These are phyloP conservation scores for Apodemia duryi DNA, from an alignment of 2,888 invertebrate genomes.

Conservation along the genomic window DNA sequence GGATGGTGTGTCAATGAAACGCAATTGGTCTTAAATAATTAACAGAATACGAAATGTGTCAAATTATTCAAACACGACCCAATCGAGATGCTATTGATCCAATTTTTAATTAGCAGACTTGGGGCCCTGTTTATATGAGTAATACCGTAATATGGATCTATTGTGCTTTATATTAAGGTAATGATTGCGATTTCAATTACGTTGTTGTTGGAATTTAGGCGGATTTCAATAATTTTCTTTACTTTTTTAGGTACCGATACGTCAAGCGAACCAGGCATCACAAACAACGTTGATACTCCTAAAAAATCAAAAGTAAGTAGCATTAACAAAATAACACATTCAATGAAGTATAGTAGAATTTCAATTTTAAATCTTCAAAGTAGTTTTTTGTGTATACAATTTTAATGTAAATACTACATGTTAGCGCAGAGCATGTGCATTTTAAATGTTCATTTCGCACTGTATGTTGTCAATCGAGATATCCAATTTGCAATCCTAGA, in stretches of 20 bases:
- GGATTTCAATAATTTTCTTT: too few species aligned
- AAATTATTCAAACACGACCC: too few species aligned
- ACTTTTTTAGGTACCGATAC: slow-evolving; percentile 64
- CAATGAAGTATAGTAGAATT: slow-evolving; percentile 53
- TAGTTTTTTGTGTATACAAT: slow-evolving; percentile 53
- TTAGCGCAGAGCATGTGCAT: slow-evolving; percentile 53
- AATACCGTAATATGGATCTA: too few species aligned
- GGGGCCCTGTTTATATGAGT: too few species aligned
- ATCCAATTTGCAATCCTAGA: slow-evolving; percentile 24
- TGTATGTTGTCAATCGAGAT: slow-evolving; percentile 33
- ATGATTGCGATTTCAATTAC: too few species aligned
- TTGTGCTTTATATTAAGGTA: too few species aligned
- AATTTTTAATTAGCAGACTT: too few species aligned
- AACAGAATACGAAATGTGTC: too few species aligned
- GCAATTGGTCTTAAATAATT: too few species aligned
- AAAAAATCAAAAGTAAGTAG: slow-evolving; percentile 66
- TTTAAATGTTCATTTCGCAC: slow-evolving; percentile 40
- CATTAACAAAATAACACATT: slow-evolving; percentile 19
- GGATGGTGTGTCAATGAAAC: too few species aligned
- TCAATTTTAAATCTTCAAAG: slow-evolving; percentile 31
- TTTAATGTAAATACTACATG: slow-evolving; percentile 56
- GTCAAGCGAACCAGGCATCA: slow-evolving; percentile 67
- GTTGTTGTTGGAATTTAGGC: too few species aligned
- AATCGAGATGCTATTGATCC: too few species aligned
- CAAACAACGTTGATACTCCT: slow-evolving; percentile 71